Evolutionary conservation across 2,888 invertebrate genomes (phyloP).

Genomic region (Xestoiulus laeticollis): DNA sequence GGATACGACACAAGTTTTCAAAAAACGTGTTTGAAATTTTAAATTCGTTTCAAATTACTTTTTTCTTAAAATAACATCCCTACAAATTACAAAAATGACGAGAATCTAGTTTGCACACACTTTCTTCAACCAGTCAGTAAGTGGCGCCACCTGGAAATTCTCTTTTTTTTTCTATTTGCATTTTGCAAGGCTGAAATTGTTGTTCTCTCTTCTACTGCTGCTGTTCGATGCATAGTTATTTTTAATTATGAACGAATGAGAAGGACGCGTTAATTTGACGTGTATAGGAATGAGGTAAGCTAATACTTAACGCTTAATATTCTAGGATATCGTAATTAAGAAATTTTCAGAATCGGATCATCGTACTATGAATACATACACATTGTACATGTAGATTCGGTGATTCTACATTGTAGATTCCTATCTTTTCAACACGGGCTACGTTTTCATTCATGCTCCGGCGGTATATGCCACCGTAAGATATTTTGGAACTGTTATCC

Average conservation of each 20-base stretch:
- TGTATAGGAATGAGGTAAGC: background rate
- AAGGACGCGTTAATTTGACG: conserved; percentile 4
- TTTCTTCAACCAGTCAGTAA: background rate
- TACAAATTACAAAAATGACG: background rate
- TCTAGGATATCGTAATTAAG: background rate
- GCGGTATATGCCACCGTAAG: background rate
- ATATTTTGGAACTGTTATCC: background rate
- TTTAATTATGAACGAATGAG: background rate
- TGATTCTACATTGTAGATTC: background rate
- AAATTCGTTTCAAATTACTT: background rate
- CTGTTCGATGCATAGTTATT: background rate
- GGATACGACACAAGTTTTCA: background rate
- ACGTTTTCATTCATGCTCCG: background rate
- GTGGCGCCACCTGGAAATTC: conserved; percentile 1
- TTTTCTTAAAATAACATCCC: background rate
- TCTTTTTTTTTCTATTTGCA: background rate
- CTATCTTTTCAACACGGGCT: background rate
- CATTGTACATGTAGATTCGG: background rate
- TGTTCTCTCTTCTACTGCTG: background rate
- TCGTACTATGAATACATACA: background rate
- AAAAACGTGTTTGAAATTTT: background rate
- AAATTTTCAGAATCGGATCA: background rate
- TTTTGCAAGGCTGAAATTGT: background rate
- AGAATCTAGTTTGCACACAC: background rate
- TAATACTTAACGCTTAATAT: background rate